phyloP scores from a whole-genome alignment of 1,140 invertebrate genomes.

The Sarcophaga peregrina region DNA sequence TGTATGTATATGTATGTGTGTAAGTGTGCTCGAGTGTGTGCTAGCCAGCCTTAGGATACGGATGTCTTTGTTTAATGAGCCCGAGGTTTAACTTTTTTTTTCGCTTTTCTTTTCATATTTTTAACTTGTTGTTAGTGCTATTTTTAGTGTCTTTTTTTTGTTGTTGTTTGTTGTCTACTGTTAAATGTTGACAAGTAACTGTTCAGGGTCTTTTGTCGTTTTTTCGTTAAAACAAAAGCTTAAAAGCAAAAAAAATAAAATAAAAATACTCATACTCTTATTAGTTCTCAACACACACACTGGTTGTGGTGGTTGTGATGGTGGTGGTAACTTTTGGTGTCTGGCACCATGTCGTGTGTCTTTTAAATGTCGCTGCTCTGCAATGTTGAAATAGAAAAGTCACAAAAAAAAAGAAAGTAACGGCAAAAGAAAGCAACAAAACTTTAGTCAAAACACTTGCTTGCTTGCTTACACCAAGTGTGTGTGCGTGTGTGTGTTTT shows the following conservation, averaged over 20 bases:
- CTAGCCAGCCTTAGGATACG: not conserved
- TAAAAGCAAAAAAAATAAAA: too few species aligned
- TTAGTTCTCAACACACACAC: too few species aligned
- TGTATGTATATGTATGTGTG: too few species aligned
- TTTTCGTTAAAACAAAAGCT: not conserved
- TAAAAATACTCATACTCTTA: too few species aligned
- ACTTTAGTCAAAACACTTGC: too few species aligned
- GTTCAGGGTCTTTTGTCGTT: not conserved
- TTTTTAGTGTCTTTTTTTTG: not conserved
- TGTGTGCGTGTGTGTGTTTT: not conserved
- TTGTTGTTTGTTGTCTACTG: not conserved
- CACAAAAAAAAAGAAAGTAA: not conserved
- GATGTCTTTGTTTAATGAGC: slow-evolving; percentile 26
- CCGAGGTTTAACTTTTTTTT: not conserved
- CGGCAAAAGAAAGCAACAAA: not conserved
- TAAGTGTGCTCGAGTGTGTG: too few species aligned
- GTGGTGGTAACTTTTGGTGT: not conserved
- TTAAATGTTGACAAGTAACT: slow-evolving; percentile 8
- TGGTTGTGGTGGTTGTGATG: not conserved
- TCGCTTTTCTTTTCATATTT: not conserved
- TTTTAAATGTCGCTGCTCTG: not conserved
- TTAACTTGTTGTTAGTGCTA: not conserved
- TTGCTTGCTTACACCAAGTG: not conserved
- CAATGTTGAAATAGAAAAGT: not conserved
- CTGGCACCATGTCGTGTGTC: slow-evolving; percentile 23